Evolutionary conservation across 2,113 vertebrate genomes (phyloP).

Genomic region (Microtus richardsoni): DNA sequence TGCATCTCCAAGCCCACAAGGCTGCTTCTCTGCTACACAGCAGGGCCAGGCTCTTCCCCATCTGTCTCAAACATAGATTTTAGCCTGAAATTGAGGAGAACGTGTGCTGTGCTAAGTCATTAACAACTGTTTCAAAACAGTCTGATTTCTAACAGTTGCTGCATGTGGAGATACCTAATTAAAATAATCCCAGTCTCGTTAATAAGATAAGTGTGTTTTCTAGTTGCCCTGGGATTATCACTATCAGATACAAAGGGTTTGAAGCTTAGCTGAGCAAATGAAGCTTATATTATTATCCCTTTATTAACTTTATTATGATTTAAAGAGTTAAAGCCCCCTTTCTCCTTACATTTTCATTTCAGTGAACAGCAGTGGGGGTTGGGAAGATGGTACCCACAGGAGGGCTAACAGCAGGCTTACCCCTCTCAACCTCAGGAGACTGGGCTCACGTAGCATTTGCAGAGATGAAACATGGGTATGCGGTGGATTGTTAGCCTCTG

Average conservation of each 20-base stretch:
- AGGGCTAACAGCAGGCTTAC: not conserved
- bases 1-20: conserved; percentile 53
- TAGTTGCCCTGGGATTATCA: conserved; percentile 73
- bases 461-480: not conserved
- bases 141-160: conserved; percentile 81
- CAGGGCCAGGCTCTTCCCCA: conserved; percentile 76
- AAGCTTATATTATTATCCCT: conserved; percentile 43
- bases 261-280: conserved; percentile 60
- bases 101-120: conserved; percentile 76
- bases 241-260: conserved; percentile 70
- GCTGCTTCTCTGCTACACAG: conserved; percentile 72
- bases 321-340: conserved; percentile 53
- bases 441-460: not conserved
- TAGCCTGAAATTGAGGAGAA: conserved; percentile 70
- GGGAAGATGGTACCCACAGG: not conserved
- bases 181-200: conserved; percentile 83
- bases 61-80: conserved; percentile 79
- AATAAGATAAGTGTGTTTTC: conserved; percentile 82
- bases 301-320: conserved; percentile 60
- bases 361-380: not conserved
- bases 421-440: not conserved
- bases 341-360: conserved; percentile 48
- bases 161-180: conserved; percentile 82
- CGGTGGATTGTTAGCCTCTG: not conserved
- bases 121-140: conserved; percentile 83